These are phyloP conservation scores for Trachops cirrhosus DNA, from an alignment of 2,797 vertebrate genomes.

Conservation along the genomic window DNA sequence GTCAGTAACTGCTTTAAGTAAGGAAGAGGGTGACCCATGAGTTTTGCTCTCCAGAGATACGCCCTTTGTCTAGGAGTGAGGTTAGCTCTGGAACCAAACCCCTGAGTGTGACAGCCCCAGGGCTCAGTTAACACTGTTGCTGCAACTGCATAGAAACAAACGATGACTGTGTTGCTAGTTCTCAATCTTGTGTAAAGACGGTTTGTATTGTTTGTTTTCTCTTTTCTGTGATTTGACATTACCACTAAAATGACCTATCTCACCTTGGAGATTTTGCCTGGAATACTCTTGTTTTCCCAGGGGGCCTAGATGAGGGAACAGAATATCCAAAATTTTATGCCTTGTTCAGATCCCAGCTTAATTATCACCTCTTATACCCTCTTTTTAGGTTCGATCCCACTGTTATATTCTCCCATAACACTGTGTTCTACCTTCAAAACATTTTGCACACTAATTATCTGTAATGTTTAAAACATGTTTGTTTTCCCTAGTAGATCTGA, in stretches of 20 bases:
- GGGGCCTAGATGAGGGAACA: not conserved
- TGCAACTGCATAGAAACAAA: not conserved
- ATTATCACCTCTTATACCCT: not conserved
- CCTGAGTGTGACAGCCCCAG: not conserved
- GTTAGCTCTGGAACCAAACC: not conserved
- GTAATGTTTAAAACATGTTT: not conserved
- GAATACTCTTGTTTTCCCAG: not conserved
- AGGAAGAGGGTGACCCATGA: not conserved
- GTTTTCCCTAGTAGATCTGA: not conserved
- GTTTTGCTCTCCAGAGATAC: not conserved
- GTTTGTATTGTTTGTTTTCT: not conserved
- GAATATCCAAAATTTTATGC: not conserved
- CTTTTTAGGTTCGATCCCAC: not conserved
- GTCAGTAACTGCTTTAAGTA: not conserved
- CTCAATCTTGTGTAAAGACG: not conserved
- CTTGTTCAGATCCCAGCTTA: not conserved
- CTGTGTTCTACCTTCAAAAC: not conserved
- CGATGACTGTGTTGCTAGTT: not conserved
- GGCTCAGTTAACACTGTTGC: not conserved
- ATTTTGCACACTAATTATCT: not conserved
- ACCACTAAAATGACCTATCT: not conserved
- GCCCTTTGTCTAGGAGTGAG: not conserved
- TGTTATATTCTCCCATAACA: not conserved
- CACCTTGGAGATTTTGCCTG: not conserved
- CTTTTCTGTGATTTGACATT: not conserved